These are phyloP conservation scores for Iphiclides podalirius DNA, from an alignment of 2,888 invertebrate species.

Conservation along the genomic window DNA sequence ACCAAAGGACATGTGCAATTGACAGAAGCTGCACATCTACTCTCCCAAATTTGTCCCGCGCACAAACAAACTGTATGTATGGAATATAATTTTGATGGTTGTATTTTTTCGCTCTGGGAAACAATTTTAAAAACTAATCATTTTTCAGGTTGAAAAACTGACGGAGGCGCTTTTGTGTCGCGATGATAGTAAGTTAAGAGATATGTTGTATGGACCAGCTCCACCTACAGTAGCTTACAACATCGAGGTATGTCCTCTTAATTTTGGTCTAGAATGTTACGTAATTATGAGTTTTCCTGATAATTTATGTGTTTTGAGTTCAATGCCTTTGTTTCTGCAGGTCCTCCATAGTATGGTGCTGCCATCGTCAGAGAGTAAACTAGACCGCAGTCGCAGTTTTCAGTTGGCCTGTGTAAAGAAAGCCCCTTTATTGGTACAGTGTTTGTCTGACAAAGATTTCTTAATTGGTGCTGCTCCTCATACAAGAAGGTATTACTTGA, in stretches of 20 bases:
- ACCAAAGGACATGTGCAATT: conserved; percentile 88
- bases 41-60: conserved; percentile 90
- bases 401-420: conserved; percentile 83
- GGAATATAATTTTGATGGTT: neutral
- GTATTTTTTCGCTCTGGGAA: no score
- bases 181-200: conserved; percentile 64
- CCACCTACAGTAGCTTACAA: conserved; percentile 75
- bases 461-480: conserved; percentile 68
- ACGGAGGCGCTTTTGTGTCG: conserved; percentile 66
- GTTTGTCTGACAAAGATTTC: conserved; percentile 72
- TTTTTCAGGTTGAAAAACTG: conserved; percentile 60
- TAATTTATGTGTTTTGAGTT: no score
- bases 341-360: conserved; percentile 94
- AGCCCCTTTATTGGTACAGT: conserved; percentile 68
- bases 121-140: no score
- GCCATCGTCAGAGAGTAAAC: conserved; percentile 91
- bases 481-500: conserved; percentile 71
- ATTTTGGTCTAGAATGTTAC: no score
- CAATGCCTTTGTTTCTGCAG: conserved; percentile 36
- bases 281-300: no score
- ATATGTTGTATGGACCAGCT: conserved; percentile 69
- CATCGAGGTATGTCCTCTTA: conserved; percentile 50
- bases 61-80: conserved; percentile 81
- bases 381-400: conserved; percentile 82
- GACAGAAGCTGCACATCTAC: conserved; percentile 89